Evolutionary conservation across 2,888 invertebrate species (phyloP).

Genomic region (Parnassius apollo): DNA sequence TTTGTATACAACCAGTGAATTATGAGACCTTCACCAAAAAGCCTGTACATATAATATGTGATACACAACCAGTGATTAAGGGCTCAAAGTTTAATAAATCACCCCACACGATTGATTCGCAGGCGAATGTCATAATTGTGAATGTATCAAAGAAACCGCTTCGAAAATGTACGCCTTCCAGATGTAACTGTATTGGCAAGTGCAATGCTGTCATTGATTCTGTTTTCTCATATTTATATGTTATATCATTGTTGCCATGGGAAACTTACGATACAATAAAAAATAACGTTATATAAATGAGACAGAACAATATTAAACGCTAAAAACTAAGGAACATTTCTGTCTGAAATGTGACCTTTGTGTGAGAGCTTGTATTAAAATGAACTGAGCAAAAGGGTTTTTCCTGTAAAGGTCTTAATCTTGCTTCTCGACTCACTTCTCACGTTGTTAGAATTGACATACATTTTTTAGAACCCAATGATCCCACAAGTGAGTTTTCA

Average conservation of each 20-base stretch:
- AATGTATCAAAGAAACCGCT: constrained; percentile 7
- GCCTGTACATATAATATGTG: neutral
- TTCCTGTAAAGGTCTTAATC: too few species aligned
- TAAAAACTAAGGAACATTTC: too few species aligned
- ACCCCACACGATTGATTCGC: neutral
- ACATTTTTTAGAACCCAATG: too few species aligned
- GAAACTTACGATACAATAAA: constrained; percentile 15
- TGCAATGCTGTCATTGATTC: constrained; percentile 21
- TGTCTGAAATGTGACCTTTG: too few species aligned
- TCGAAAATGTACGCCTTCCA: constrained; percentile 11
- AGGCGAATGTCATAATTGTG: constrained; percentile 9
- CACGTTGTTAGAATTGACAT: too few species aligned
- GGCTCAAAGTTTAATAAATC: constrained; percentile 1
- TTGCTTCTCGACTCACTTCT: too few species aligned
- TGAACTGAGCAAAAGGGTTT: too few species aligned
- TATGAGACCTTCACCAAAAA: too few species aligned
- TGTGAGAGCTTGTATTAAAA: too few species aligned
- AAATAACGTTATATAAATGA: constrained; percentile 7
- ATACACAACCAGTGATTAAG: neutral
- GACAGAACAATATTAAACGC: too few species aligned
- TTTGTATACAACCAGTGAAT: too few species aligned
- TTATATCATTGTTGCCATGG: constrained; percentile 17
- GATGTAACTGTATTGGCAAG: constrained; percentile 15
- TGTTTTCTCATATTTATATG: constrained; percentile 22
- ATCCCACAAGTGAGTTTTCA: too few species aligned